Percentiles rank a stretch among this genome's conserved stretches.
These are phyloP conservation scores for Sus cebifrons DNA, from an alignment of 2,797 vertebrate genomes.

Conservation along the genomic window DNA sequence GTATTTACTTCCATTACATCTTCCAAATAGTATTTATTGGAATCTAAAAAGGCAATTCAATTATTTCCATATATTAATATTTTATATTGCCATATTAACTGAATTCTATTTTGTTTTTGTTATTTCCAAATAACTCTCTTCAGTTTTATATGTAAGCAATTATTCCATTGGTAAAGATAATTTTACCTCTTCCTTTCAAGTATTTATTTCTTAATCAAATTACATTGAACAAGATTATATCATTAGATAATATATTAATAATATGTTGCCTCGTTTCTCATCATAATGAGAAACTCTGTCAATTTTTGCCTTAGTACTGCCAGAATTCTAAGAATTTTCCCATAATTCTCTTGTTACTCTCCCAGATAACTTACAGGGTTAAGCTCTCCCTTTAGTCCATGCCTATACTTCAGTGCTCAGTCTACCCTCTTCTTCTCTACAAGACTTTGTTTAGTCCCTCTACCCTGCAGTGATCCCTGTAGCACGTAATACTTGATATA, in stretches of 20 bases:
- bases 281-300: background rate
- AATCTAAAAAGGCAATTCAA: background rate
- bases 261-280: background rate
- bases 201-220: background rate
- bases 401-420: background rate
- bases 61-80: background rate
- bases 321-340: background rate
- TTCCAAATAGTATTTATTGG: background rate
- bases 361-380: background rate
- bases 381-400: background rate
- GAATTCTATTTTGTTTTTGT: background rate
- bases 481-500: background rate
- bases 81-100: background rate
- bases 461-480: background rate
- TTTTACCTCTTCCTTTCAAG: background rate
- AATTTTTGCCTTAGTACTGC: background rate
- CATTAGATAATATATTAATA: background rate
- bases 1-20: background rate
- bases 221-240: background rate
- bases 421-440: background rate
- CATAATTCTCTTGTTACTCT: background rate
- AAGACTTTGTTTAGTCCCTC: background rate
- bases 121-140: background rate
- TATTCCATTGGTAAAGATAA: background rate
- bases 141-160: conserved; percentile 1